A percentile compares a stretch with the other conserved stretches of the same genome.
Evolutionary conservation across 2,888 invertebrate genomes (phyloP).

Genomic region (Rutpela maculata): DNA sequence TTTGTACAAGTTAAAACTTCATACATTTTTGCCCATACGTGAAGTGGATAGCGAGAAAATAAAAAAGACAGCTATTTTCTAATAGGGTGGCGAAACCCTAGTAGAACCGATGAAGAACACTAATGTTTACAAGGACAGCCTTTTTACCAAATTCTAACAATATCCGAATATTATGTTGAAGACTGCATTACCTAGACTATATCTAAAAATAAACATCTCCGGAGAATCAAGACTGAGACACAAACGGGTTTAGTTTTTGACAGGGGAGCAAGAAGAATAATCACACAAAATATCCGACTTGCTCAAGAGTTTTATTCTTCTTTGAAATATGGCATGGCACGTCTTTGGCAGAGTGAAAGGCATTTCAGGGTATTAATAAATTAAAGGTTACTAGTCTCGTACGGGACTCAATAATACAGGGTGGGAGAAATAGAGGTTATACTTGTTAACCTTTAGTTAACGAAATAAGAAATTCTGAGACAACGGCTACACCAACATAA

Average conservation of each 20-base stretch:
- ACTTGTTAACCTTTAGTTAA: not conserved
- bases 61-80: no score
- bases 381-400: not conserved
- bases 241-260: not conserved
- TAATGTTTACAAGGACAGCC: not conserved
- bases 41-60: no score
- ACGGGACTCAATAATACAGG: not conserved
- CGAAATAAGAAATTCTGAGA: not conserved
- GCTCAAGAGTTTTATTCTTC: not conserved
- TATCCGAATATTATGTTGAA: not conserved
- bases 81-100: not conserved
- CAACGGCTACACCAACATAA: no score
- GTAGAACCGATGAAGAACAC: not conserved
- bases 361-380: not conserved
- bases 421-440: not conserved
- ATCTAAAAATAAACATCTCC: not conserved
- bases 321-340: not conserved
- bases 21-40: no score
- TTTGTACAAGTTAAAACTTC: no score
- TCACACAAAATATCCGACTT: not conserved
- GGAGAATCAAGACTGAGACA: not conserved
- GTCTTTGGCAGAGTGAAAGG: not conserved
- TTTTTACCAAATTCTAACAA: not conserved
- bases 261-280: not conserved
- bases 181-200: not conserved